These are phyloP conservation scores for Epirrita christyi DNA, from an alignment of 2,888 invertebrate genomes.

Conservation along the genomic window DNA sequence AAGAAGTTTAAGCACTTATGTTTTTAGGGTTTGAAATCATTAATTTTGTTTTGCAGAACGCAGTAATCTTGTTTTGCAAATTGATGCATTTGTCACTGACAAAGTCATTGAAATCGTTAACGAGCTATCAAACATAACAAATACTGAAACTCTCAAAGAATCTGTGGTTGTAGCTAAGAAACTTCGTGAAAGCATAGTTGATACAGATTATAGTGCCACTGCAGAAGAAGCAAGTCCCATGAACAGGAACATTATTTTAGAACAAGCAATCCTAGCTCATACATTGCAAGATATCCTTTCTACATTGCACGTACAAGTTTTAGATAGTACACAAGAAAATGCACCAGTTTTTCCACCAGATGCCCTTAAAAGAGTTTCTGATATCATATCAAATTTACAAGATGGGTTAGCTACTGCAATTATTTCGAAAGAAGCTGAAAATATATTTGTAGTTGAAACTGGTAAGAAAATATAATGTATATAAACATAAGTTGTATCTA, in stretches of 20 bases:
- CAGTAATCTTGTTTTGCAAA: constrained; percentile 39
- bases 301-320: constrained; percentile 44
- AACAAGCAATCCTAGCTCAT: constrained; percentile 43
- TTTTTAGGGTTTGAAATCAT: neutral
- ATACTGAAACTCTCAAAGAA: constrained; percentile 41
- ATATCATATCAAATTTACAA: constrained; percentile 54
- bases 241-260: constrained; percentile 20
- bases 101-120: constrained; percentile 41
- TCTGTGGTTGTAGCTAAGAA: constrained; percentile 44
- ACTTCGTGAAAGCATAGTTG: constrained; percentile 41
- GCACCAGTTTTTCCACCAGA: constrained; percentile 37
- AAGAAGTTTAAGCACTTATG: neutral
- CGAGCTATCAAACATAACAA: constrained; percentile 37
- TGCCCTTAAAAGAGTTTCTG: constrained; percentile 46
- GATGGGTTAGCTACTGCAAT: constrained; percentile 48
- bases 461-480: constrained; percentile 27
- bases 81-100: constrained; percentile 50
- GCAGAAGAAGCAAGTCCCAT: constrained; percentile 26
- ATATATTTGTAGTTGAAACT: constrained; percentile 21
- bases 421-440: constrained; percentile 32
- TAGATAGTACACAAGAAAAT: constrained; percentile 47
- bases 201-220: constrained; percentile 17
- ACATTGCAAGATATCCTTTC: constrained; percentile 47
- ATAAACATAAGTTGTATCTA: neutral
- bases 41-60: constrained; percentile 29